Evolutionary conservation across 2,113 vertebrate species (phyloP).

Genomic region (Muntiacus muntjak): DNA sequence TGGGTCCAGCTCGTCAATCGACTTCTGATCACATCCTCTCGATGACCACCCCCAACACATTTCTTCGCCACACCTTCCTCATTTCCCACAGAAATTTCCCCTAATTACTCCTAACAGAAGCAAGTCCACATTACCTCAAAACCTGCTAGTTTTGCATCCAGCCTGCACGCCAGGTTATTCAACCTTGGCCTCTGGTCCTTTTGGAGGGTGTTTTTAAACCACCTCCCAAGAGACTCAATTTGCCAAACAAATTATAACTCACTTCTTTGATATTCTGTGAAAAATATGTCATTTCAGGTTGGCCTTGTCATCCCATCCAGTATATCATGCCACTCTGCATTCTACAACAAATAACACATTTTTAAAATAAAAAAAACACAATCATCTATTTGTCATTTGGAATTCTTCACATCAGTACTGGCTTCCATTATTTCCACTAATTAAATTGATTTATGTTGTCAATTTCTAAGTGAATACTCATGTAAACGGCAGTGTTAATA

Average conservation of each 20-base stretch:
- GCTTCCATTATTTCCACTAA: neutral
- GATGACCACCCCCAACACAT: neutral
- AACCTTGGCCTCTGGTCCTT: neutral
- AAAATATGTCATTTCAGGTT: neutral
- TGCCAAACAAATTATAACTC: neutral
- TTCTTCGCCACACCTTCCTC: neutral
- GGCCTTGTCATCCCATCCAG: neutral
- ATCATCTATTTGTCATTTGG: neutral
- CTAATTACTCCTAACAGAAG: neutral
- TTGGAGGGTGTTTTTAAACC: neutral
- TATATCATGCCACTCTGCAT: neutral
- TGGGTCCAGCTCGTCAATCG: rapidly evolving
- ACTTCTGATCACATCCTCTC: neutral
- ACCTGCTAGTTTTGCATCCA: neutral
- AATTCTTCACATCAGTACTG: neutral
- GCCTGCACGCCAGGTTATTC: neutral
- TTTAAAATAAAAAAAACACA: neutral
- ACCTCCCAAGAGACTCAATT: neutral
- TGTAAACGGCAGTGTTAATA: neutral
- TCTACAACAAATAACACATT: neutral
- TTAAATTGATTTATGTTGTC: neutral
- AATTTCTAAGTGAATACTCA: neutral
- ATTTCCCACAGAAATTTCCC: neutral
- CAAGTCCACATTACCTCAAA: neutral
- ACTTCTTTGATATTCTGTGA: neutral